phyloP scores from a whole-genome alignment of 2,888 invertebrate species.

The Cerastis rubricosa region DNA sequence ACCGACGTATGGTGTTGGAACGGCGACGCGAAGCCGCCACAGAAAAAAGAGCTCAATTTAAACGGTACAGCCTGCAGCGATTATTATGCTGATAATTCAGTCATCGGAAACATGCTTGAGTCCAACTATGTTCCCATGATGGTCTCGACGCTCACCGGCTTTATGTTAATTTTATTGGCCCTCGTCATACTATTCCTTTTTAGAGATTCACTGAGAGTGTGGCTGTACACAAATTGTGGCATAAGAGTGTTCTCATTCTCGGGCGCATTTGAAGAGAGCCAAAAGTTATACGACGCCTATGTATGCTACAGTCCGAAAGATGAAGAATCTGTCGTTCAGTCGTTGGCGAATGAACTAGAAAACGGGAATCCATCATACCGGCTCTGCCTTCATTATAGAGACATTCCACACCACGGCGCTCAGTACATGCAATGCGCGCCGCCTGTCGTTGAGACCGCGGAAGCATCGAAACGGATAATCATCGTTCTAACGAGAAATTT shows the following conservation, averaged over 20 bases:
- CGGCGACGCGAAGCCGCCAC: slow-evolving; percentile 93
- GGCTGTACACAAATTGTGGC: slow-evolving; percentile 97
- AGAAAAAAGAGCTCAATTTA: slow-evolving; percentile 95
- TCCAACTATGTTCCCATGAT: slow-evolving; percentile 96
- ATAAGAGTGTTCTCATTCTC: slow-evolving; percentile 94
- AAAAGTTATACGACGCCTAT: slow-evolving; percentile 97
- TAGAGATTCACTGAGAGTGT: slow-evolving; percentile 96
- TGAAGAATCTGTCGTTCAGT: slow-evolving; percentile 96
- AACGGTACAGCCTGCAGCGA: slow-evolving; percentile 97
- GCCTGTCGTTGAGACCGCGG: slow-evolving; percentile 95
- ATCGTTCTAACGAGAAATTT: slow-evolving; percentile 97
- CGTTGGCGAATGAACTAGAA: slow-evolving; percentile 96
- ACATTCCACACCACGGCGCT: slow-evolving; percentile 93
- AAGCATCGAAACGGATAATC: slow-evolving; percentile 96
- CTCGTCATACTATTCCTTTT: slow-evolving; percentile 96
- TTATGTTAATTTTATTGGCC: slow-evolving; percentile 94
- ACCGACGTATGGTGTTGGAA: slow-evolving; percentile 96
- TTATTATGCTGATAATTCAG: slow-evolving; percentile 95
- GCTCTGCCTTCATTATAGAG: slow-evolving; percentile 97
- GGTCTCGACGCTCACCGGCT: slow-evolving; percentile 94
- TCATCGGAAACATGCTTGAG: slow-evolving; percentile 95
- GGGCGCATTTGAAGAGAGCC: slow-evolving; percentile 94
- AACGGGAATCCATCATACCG: slow-evolving; percentile 95
- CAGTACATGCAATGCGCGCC: slow-evolving; percentile 94
- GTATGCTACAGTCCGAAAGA: slow-evolving; percentile 98